Percentiles rank a stretch among this genome's conserved stretches.
These are phyloP conservation scores for Pangasius larnaudii DNA, from an alignment of 2,797 vertebrate genomes.

Conservation along the genomic window DNA sequence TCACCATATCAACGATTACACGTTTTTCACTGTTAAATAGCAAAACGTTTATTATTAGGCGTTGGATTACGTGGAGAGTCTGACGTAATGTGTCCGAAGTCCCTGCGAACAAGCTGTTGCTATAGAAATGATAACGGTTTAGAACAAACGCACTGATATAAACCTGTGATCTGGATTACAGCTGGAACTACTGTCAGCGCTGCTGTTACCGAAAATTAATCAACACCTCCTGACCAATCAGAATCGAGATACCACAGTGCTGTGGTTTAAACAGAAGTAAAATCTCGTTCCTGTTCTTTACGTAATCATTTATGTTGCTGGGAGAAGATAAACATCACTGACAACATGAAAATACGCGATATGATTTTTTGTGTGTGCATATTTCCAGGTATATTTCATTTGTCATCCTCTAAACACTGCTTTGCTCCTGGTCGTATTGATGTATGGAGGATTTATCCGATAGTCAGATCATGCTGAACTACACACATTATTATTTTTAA, in stretches of 20 bases:
- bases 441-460: background rate
- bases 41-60: background rate
- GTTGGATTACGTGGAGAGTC: background rate
- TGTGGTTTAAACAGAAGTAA: background rate
- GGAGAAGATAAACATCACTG: background rate
- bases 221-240: background rate
- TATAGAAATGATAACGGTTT: background rate
- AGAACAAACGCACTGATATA: background rate
- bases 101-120: background rate
- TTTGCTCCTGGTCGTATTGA: background rate
- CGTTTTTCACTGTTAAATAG: background rate
- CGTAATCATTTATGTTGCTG: background rate
- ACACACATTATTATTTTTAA: background rate
- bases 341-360: background rate
- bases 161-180: background rate
- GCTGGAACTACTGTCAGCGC: background rate
- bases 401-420: background rate
- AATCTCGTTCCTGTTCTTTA: background rate
- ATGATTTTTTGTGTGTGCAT: too few relatives aligned
- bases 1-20: background rate
- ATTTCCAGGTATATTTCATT: background rate
- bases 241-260: background rate
- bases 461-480: background rate
- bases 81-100: background rate
- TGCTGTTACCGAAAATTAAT: background rate